phyloP scores from a whole-genome alignment of 2,797 vertebrate species.

The Florisuga fusca region DNA sequence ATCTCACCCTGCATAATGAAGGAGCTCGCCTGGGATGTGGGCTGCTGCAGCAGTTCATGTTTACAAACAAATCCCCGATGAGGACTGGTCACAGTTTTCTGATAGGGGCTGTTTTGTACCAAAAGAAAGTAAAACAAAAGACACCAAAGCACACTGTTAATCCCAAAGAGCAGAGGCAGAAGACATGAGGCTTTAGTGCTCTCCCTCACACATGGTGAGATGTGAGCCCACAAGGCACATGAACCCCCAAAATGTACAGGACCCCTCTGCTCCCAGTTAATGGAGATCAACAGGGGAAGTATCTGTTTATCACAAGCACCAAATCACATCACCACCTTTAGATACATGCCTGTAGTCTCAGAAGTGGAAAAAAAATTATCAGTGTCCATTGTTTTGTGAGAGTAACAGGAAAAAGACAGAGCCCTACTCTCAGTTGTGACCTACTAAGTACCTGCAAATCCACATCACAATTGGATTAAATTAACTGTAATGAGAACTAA shows the following conservation, averaged over 20 bases:
- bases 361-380: neutral
- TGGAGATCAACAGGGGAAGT: neutral
- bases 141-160: neutral
- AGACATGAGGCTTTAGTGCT: neutral
- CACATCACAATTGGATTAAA: conserved; percentile 71
- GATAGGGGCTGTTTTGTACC: neutral
- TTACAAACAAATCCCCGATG: neutral
- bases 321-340: neutral
- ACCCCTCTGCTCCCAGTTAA: neutral
- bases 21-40: neutral
- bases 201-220: neutral
- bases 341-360: neutral
- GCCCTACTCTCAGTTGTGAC: neutral
- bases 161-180: neutral
- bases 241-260: neutral
- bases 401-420: conserved; percentile 7
- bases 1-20: rapidly evolving
- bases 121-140: neutral
- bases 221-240: no score
- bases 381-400: neutral
- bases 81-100: neutral
- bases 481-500: conserved; percentile 42
- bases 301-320: neutral
- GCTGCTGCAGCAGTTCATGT: rapidly evolving
- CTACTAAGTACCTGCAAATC: conserved; percentile 49